phyloP scores from a whole-genome alignment of 2,888 invertebrate species.

The Meiosimyza decipiens region DNA sequence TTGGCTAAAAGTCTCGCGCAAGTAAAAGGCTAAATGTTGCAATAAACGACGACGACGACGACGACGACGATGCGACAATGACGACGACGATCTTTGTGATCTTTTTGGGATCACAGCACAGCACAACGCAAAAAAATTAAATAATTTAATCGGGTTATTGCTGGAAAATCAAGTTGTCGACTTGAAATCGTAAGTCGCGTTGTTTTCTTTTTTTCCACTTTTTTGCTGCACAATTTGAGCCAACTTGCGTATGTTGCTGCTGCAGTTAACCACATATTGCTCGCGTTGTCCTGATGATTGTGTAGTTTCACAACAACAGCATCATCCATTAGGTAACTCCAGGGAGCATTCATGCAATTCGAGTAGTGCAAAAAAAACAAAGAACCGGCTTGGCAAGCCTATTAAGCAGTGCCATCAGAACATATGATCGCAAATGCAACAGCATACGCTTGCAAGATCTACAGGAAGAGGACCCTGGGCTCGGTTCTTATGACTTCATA shows the following conservation, averaged over 20 bases:
- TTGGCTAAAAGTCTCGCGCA: conserved; percentile 39
- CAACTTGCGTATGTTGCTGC: neutral
- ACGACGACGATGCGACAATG: neutral
- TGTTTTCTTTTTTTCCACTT: neutral
- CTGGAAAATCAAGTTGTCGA: conserved; percentile 68
- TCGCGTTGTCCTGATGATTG: conserved; percentile 16
- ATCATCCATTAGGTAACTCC: conserved; percentile 27
- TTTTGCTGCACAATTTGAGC: neutral
- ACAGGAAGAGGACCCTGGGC: conserved; percentile 7
- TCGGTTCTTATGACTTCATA: conserved; percentile 66
- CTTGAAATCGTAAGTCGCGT: conserved; percentile 57
- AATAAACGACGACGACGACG: neutral
- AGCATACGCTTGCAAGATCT: neutral
- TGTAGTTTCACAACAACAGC: neutral
- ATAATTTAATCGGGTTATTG: conserved; percentile 68
- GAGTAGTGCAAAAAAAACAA: conserved; percentile 1
- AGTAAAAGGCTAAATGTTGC: neutral
- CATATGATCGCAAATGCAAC: neutral
- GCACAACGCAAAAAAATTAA: conserved; percentile 59
- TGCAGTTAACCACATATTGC: too few relatives aligned
- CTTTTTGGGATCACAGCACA: too few relatives aligned
- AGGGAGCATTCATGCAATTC: conserved; percentile 8
- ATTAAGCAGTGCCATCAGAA: conserved; percentile 15
- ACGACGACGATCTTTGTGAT: neutral
- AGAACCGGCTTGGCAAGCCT: conserved; percentile 31